Evolutionary conservation across 1,140 invertebrate species (phyloP).

Genomic region (Oppia nitens): DNA sequence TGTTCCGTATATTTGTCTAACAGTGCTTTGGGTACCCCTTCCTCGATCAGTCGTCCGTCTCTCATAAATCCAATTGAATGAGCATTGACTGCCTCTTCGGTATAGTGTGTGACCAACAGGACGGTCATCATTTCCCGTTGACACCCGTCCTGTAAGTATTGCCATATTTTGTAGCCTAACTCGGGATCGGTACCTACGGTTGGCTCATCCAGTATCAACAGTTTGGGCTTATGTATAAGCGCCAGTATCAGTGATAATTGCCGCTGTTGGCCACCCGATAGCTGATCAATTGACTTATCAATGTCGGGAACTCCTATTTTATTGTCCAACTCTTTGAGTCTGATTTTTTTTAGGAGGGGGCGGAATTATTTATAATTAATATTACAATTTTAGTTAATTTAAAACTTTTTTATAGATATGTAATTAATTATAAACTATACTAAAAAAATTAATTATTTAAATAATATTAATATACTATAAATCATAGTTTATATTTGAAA

Average conservation of each 20-base stretch:
- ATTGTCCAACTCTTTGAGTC: too few relatives aligned
- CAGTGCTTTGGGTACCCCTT: conserved; percentile 2
- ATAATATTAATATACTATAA: too few relatives aligned
- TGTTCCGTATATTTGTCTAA: neutral
- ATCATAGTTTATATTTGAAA: too few relatives aligned
- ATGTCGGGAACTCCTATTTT: conserved; percentile 60
- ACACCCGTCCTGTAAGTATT: conserved; percentile 64
- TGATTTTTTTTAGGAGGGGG: too few relatives aligned
- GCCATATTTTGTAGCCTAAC: conserved; percentile 73
- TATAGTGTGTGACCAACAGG: conserved; percentile 32
- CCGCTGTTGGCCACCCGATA: conserved; percentile 76
- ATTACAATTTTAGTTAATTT: too few relatives aligned
- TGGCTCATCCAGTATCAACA: conserved; percentile 90
- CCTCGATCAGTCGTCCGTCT: conserved; percentile 24
- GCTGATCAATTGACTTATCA: conserved; percentile 19
- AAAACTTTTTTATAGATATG: too few relatives aligned
- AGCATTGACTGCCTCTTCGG: conserved; percentile 29
- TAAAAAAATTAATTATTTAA: too few relatives aligned
- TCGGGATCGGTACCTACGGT: conserved; percentile 81
- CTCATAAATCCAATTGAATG: conserved; percentile 31
- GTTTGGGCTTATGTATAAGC: conserved; percentile 74
- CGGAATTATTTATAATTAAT: too few relatives aligned
- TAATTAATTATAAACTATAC: too few relatives aligned
- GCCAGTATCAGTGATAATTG: conserved; percentile 80
- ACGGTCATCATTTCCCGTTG: conserved; percentile 38